Evolutionary conservation across 2,888 invertebrate genomes (phyloP).

Genomic region (Helleia helle): DNA sequence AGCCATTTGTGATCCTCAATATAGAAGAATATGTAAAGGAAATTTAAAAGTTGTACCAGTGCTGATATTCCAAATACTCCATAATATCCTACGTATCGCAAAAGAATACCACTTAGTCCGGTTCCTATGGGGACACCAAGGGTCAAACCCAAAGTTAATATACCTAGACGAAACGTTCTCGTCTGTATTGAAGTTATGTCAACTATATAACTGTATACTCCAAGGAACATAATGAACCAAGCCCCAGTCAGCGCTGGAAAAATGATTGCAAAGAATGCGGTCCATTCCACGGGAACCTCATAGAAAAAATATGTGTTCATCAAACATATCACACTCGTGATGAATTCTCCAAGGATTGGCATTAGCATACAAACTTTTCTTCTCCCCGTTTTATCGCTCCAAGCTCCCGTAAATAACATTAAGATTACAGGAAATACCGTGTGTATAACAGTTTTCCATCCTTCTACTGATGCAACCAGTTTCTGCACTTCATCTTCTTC

Average conservation of each 20-base stretch:
- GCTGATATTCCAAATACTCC: neutral
- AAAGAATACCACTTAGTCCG: neutral
- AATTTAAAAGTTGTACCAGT: neutral
- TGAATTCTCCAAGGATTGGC: conserved; percentile 4
- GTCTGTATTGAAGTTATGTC: conserved; percentile 5
- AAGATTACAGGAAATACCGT: conserved; percentile 32
- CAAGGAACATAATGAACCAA: neutral
- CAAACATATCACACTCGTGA: neutral
- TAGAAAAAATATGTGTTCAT: conserved; percentile 6
- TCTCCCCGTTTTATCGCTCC: conserved; percentile 73
- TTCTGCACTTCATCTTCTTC: conserved; percentile 78
- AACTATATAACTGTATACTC: neutral
- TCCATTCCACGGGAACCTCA: neutral
- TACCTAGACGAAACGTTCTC: neutral
- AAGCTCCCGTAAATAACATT: conserved; percentile 71
- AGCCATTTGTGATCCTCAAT: neutral
- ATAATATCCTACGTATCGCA: neutral
- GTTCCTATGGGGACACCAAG: neutral
- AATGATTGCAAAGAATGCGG: neutral
- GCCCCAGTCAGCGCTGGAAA: neutral
- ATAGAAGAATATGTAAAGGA: neutral
- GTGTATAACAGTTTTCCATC: conserved; percentile 70
- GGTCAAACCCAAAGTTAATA: neutral
- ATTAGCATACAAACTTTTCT: conserved; percentile 6
- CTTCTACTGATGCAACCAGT: conserved; percentile 64